phyloP scores from a whole-genome alignment of 2,797 vertebrate genomes.

The Tapirus indicus region DNA sequence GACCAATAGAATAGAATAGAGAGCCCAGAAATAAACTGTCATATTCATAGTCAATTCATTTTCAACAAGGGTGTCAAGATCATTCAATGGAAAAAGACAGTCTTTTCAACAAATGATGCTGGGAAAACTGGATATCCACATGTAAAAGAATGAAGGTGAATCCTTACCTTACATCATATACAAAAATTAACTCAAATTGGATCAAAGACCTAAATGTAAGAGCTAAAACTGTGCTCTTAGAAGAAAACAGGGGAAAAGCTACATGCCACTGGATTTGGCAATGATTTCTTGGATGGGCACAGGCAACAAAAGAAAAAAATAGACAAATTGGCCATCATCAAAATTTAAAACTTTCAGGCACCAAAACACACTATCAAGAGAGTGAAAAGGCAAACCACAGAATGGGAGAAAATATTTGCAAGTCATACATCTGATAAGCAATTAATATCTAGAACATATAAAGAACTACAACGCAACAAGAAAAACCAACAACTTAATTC shows the following conservation, averaged over 20 bases:
- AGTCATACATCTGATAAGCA: not conserved
- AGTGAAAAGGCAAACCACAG: not conserved
- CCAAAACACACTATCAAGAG: not conserved
- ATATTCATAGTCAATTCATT: too few species aligned
- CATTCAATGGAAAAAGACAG: too few species aligned
- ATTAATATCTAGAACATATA: not conserved
- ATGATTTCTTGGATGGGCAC: not conserved
- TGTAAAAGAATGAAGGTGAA: too few species aligned
- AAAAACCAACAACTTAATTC: not conserved
- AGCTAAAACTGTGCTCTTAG: not conserved
- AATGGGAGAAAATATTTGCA: not conserved
- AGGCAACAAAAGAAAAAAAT: not conserved
- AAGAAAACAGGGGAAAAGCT: not conserved
- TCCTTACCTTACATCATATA: too few species aligned
- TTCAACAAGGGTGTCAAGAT: too few species aligned
- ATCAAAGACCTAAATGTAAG: too few species aligned
- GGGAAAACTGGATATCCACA: too few species aligned
- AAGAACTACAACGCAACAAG: not conserved
- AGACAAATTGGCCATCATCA: not conserved
- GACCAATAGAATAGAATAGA: not conserved
- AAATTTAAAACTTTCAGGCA: not conserved
- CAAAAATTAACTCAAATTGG: too few species aligned
- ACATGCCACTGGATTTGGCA: not conserved
- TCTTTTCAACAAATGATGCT: too few species aligned
- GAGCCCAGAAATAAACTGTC: too few species aligned